Conservation (phyloP, 2,888 invertebrate species). For the Molanna angustata region DNA sequence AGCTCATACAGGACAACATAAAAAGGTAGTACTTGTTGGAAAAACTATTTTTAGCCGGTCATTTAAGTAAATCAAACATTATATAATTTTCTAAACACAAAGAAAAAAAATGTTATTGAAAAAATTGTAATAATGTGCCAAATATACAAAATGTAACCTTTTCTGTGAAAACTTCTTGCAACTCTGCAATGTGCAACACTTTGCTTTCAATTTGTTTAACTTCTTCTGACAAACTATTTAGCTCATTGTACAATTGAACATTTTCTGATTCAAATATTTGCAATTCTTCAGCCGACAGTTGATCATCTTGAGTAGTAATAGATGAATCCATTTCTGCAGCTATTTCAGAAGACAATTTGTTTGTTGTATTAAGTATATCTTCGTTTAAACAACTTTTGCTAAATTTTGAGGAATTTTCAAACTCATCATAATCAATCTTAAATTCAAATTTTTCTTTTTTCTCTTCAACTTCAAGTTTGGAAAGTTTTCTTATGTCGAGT, state of each 20-base stretch:
- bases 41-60: background rate
- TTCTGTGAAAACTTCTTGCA: slow-evolving; percentile 96
- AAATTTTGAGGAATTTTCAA: slow-evolving; percentile 24
- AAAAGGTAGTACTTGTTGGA: background rate
- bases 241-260: slow-evolving; percentile 77
- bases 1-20: too few relatives aligned
- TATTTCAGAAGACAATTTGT: slow-evolving; percentile 25
- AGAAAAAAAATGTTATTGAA: background rate
- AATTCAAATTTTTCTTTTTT: slow-evolving; percentile 36
- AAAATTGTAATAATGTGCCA: background rate
- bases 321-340: slow-evolving; percentile 41
- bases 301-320: slow-evolving; percentile 58
- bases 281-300: slow-evolving; percentile 79
- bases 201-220: slow-evolving; percentile 87
- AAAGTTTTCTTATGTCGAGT: slow-evolving; percentile 77
- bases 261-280: slow-evolving; percentile 95
- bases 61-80: too few relatives aligned
- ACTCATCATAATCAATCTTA: slow-evolving; percentile 36
- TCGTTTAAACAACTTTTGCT: slow-evolving; percentile 29
- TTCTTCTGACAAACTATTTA: slow-evolving; percentile 87
- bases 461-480: slow-evolving; percentile 54
- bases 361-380: slow-evolving; percentile 13
- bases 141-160: slow-evolving; percentile 53
- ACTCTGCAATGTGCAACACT: slow-evolving; percentile 91
- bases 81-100: too few relatives aligned